These are phyloP conservation scores for Heliothis subflexa DNA, from an alignment of 1,140 invertebrate species.

Conservation along the genomic window DNA sequence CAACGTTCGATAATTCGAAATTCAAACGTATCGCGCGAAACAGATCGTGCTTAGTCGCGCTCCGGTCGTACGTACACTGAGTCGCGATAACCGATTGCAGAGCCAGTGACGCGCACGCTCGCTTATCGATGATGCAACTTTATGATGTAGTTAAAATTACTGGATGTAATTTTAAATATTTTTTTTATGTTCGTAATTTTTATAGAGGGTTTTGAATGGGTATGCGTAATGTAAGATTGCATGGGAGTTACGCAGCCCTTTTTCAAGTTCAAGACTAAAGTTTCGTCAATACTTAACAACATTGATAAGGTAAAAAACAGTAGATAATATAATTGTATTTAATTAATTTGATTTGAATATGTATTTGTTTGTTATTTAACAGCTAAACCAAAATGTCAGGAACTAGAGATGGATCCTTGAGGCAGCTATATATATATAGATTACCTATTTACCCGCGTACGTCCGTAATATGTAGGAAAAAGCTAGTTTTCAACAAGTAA, in stretches of 20 bases:
- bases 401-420: too few relatives aligned
- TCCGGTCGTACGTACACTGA: constrained; percentile 24
- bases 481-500: too few relatives aligned
- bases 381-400: too few relatives aligned
- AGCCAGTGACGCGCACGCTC: constrained; percentile 29
- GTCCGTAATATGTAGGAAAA: too few relatives aligned
- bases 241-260: too few relatives aligned
- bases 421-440: too few relatives aligned
- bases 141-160: constrained; percentile 35
- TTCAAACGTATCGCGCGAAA: constrained; percentile 27
- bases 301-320: too few relatives aligned
- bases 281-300: too few relatives aligned
- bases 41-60: constrained; percentile 27
- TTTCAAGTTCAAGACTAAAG: neutral
- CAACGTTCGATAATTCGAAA: constrained; percentile 16
- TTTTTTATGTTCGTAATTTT: constrained; percentile 6
- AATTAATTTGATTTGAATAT: too few relatives aligned
- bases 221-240: neutral
- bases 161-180: constrained; percentile 23
- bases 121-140: constrained; percentile 39
- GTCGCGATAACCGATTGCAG: constrained; percentile 32
- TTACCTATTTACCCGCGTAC: too few relatives aligned
- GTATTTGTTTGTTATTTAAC: too few relatives aligned
- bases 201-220: neutral
- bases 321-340: too few relatives aligned